Evolutionary conservation across 2,113 vertebrate genomes (phyloP), one percentile per base, ranked within the genome.

Genomic region (Ovibos moschatus): DNA sequence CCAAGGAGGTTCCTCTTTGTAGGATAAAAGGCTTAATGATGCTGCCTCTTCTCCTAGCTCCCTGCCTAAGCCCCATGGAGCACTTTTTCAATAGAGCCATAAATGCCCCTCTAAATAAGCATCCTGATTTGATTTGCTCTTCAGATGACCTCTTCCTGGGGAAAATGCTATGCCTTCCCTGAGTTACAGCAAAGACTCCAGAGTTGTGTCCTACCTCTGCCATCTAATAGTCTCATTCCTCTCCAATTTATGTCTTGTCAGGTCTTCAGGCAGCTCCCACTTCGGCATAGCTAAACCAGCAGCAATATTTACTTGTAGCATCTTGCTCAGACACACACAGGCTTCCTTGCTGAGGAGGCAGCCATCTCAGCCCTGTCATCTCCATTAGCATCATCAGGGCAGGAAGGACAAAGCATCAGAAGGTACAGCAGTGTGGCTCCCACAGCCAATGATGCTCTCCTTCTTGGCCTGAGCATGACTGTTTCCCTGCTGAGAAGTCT

Each of bases 161-260:
- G 6, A 88, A 97, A 91, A 50, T 28, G 74, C 60, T 91, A 30
- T 40, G 79, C 88, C 84, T 98, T 94, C 89, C 76, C 91, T 97
- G 89, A 40, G 19, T 92, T 89, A 94, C 30, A 58, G 87, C 82
- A 71, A 64, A n/a, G 94, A 93, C 96, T 94, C 62, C 60, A 5
- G 89, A 25, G 92, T 25, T 51, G 83, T 84, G 57, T 87, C 86
- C 88, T 98, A 71, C 94, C 96, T 98, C 95, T 3, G 47, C 91
- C 87, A 90, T 97, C 87, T 97, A 92, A 98, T 81, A 45, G 53
- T 94, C 89, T 97, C 96, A 98, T 98, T 97, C 92, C 81, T 94
- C 87, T 98, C 97, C 97, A 97, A 94, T 98, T 98, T 98, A 97
- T 0, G 4, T 58, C 92, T 95, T 53, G 40, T 94, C 96, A 97